Evolutionary conservation across 92 coral and sea anemone genomes (phyloP).

Genomic region (Epizoanthus illoricatus): DNA sequence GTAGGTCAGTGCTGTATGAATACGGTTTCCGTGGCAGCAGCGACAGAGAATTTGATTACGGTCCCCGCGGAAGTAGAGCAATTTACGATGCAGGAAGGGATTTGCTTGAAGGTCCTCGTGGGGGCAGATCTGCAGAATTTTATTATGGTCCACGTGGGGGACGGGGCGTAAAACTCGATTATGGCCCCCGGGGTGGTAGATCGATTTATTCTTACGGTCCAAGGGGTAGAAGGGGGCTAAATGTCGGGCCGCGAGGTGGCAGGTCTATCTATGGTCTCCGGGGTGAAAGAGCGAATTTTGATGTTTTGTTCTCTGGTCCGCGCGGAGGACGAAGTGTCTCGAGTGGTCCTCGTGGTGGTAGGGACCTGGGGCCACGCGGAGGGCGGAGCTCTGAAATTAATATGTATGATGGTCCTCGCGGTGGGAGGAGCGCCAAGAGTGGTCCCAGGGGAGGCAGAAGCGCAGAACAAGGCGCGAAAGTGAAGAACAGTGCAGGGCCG

Average conservation of each 20-base stretch:
- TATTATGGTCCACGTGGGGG: slow-evolving; percentile 68
- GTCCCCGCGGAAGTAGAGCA: slow-evolving; percentile 49
- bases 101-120: slow-evolving; percentile 64
- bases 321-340: not conserved
- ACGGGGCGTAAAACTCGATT: slow-evolving; percentile 40
- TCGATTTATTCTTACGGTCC: slow-evolving; percentile 42
- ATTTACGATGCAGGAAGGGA: slow-evolving; percentile 45
- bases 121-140: slow-evolving; percentile 55
- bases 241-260: slow-evolving; percentile 51
- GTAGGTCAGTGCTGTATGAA: slow-evolving; percentile 41
- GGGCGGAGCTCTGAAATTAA: slow-evolving; percentile 46
- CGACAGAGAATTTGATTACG: slow-evolving; percentile 12
- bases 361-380: slow-evolving; percentile 65
- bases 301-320: not conserved
- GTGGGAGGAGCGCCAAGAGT: slow-evolving; percentile 35
- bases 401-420: slow-evolving; percentile 52
- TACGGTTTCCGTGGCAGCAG: slow-evolving; percentile 53
- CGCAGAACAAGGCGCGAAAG: not conserved
- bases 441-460: slow-evolving; percentile 33
- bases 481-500: not conserved
- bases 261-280: slow-evolving; percentile 29
- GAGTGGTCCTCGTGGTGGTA: slow-evolving; percentile 47
- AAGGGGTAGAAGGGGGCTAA: slow-evolving; percentile 49
- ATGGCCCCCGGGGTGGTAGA: slow-evolving; percentile 66
- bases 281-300: slow-evolving; percentile 5